These are phyloP conservation scores for Phyllostomus hastatus DNA, from an alignment of 2,113 vertebrate genomes.

Conservation along the genomic window DNA sequence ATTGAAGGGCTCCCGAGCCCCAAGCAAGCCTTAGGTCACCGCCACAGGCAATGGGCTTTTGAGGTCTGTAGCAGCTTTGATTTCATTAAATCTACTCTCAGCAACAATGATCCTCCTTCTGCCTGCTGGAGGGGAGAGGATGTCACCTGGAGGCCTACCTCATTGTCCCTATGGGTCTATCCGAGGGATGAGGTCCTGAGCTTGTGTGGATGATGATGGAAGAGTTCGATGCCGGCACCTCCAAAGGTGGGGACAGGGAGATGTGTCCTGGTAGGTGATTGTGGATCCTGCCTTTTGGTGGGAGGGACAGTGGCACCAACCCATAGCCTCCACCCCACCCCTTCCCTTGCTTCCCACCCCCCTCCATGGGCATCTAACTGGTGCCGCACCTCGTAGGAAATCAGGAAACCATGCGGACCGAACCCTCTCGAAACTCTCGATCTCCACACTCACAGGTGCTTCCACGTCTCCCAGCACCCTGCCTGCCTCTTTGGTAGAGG, in stretches of 20 bases:
- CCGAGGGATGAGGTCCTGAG: neutral
- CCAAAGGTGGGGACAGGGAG: neutral
- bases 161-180: neutral
- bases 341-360: neutral
- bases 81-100: constrained; percentile 71
- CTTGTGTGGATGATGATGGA: neutral
- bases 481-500: neutral
- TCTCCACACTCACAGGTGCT: neutral
- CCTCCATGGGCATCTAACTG: neutral
- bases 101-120: constrained; percentile 63
- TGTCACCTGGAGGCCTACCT: neutral
- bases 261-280: neutral
- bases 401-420: neutral
- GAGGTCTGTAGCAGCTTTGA: constrained; percentile 61
- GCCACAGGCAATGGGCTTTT: neutral
- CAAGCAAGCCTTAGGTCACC: neutral
- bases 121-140: neutral
- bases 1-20: neutral
- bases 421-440: neutral
- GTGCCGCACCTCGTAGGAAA: neutral
- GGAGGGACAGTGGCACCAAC: neutral
- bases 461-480: neutral
- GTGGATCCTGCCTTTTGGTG: neutral
- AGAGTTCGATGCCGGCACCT: neutral
- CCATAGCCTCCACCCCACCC: neutral